Evolutionary conservation across 1,140 invertebrate genomes (phyloP), one percentile per base, ranked within the genome.

Genomic region (Cephus cinctus): DNA sequence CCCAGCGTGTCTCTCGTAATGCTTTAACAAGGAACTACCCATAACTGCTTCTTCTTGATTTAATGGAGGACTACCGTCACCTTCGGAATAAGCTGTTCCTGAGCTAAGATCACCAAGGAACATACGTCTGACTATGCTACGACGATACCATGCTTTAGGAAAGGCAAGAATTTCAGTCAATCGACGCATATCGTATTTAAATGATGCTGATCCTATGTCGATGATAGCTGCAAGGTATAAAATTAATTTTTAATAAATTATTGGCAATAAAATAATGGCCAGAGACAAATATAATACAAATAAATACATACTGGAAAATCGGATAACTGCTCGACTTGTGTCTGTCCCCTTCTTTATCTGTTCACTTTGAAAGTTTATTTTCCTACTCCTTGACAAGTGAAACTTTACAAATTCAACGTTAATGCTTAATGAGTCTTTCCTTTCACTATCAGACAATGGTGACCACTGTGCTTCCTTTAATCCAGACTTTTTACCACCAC

Each of bases 111-210:
- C 95, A 11, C 96, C 96, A 8, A 98, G 80, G 71, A 98, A 98
- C 52, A 98, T 80, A 44, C 94, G 75, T 14, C 95, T 78, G 15
- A 97, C 93, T 50, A 98, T 94, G 51, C 90, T 92, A 12, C 94
- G 81, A 16, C 96, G 79, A 67, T 97, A 97, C 96, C 97, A 99
- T 3, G 96, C 96, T 77, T 96, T 97, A 0, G 97, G 96, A 67
- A 99, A 98, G 4, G 94, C 93, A 27, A 99, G 75, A 57, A 98
- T 98, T 77, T 99, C 97, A 1, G 92, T 94, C 45, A 98, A 72
- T n/a, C 96, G 82, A 41, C 96, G 81, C 94, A 98, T 98, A 69
- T 99, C 97, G 73, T 98, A 98, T 67, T 98, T 98, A 71, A 99
- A 98, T 15, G 91, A 94, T 16, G 96, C 96, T n/a, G 90, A 94